Base-by-base conservation (phyloP, 2,113 vertebrate genomes). In the Oncorhynchus mykiss region DNA sequence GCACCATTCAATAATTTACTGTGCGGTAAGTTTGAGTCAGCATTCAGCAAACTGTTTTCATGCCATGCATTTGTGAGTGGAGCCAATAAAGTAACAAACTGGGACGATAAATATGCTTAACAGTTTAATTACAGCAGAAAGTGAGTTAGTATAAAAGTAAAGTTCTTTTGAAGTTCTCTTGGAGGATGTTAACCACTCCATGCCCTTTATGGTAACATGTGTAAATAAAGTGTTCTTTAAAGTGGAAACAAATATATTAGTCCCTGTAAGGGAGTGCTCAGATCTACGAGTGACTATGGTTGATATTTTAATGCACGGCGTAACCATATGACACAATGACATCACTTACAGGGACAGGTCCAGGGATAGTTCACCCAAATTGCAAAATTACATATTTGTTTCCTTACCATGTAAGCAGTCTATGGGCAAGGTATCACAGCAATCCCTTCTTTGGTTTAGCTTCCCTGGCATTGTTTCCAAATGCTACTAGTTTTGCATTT, bases 1-100 rank as follows among this genome's bases (percentile, higher is more conserved):
- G 34, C 48, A 73, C 29, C 78, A 31, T 25, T 77, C 70, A 75
- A 79, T 86, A 80, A 80, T 82, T 82, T 74, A 71, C 67, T 24
- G 12, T 39, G 69, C 74, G 70, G 76, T 78, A 78, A 75, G 81
- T 66, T 48, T 66, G 62, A 72, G 60, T 80, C 68, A 70, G 78
- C 57, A 75, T 57, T 57, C 54, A 57, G 16, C 39, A 45, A 45
- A 71, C 8, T n/a, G 18, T 73, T 69, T 83, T 71, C 39, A 79
- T 54, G 67, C 73, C 67, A 59, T 60, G 60, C 71, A 67, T 73
- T 80, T 72, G 49, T 54, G 39, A 82, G 67, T 14, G 48, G 27
- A 18, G 65, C 67, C 18, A 76, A 66, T 51, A 34, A 74, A 49
- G 18, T 49, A 70, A 62, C 67, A 70, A 62, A 76, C 39, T 70